phyloP scores from a whole-genome alignment of 2,113 vertebrate species.

The Petromus typicus region DNA sequence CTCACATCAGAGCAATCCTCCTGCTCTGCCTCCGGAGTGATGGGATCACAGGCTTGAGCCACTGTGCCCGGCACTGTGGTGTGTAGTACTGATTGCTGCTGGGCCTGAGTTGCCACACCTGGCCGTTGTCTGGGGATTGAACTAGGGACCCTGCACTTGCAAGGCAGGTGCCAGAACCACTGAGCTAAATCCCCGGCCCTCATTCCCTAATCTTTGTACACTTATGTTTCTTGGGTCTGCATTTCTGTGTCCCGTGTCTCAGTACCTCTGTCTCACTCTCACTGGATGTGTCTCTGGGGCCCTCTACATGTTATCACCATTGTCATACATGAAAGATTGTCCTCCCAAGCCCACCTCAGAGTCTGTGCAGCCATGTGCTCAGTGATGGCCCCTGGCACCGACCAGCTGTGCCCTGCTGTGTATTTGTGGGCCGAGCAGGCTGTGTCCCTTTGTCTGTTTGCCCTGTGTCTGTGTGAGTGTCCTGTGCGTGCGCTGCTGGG shows the following conservation, averaged over 20 bases:
- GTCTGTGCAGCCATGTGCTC: neutral
- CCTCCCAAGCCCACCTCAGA: rapidly evolving
- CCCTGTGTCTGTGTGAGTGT: neutral
- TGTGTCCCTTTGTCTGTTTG: neutral
- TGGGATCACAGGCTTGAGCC: too few species aligned
- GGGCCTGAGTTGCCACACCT: too few species aligned
- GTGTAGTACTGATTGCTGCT: too few species aligned
- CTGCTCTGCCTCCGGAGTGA: too few species aligned
- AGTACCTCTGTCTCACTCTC: neutral
- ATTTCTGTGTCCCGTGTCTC: neutral
- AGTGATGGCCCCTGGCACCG: neutral
- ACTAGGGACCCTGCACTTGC: too few species aligned
- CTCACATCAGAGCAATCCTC: too few species aligned
- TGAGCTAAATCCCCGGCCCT: too few species aligned
- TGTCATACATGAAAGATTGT: too few species aligned
- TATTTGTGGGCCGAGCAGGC: neutral
- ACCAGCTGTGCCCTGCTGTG: too few species aligned
- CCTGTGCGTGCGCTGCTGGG: neutral
- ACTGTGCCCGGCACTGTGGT: too few species aligned
- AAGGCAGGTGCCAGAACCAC: too few species aligned
- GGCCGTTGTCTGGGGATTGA: too few species aligned
- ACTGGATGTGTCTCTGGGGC: neutral
- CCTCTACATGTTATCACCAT: neutral
- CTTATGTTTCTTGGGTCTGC: neutral
- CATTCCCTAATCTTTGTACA: neutral